Base-by-base conservation (phyloP, 2,797 vertebrate genomes). In the Crocidura indochinensis region DNA sequence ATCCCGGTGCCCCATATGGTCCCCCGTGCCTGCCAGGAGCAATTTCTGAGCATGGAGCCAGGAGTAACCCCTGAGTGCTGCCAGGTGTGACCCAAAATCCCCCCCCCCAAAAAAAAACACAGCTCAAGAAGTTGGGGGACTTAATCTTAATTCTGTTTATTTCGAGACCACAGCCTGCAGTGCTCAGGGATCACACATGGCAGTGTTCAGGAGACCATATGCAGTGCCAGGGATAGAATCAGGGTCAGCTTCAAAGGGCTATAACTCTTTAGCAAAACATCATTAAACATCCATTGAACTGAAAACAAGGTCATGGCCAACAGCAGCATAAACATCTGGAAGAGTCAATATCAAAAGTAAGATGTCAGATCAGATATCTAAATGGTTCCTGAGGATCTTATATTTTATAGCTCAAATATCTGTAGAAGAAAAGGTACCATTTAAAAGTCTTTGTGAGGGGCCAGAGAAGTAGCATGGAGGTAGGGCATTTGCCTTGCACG, bases 381-480 rank as follows among this genome's bases (percentile, higher is more conserved):
- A 60, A 82, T 22, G 60, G 8, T 9, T 64, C 60, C 60, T 26
- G 60, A 44, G 67, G 69, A 60, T 31, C 88, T 87, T 72, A 31
- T 53, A 22, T 64, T 73, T 60, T 77, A 90, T 84, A 78, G 81
- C 46, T 8, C 62, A 69, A 71, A 78, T 19, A 9, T 79, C 74
- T 84, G 8, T 17, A 62, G 77, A 79, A 38, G 46, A 20, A 89
- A 77, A 24, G 44, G 22, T 67, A 38, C 5, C 5, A 38, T 38
- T 38, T 38, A 38, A 38, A 2, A 38, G 38, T 38, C 38, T 38
- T 38, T 38, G 38, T 38, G 38, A 38, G 38, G 38, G 38, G 38
- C 38, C 38, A 5, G 38, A 2, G 38, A 38, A 5, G 38, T 38
- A 38, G 38, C 38, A 38, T 38, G 38, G 38, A 38, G 38, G 38